phyloP scores from a whole-genome alignment of 1,140 invertebrate species.

The Drosophila nebulosa region DNA sequence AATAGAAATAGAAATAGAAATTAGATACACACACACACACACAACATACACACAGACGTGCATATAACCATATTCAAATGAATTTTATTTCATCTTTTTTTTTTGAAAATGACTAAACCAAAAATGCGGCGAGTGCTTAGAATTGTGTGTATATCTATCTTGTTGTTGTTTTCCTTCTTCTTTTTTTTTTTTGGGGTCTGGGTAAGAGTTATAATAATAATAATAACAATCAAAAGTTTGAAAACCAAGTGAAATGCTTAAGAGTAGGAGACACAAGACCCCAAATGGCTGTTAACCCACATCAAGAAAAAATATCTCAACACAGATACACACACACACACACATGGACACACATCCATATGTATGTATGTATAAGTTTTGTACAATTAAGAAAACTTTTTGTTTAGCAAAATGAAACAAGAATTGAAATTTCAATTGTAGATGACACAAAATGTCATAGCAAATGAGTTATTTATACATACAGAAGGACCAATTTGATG shows the following conservation, averaged over 20 bases:
- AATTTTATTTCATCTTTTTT: conserved; percentile 74
- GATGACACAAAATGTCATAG: neutral
- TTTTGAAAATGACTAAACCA: conserved; percentile 71
- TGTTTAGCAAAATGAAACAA: conserved; percentile 49
- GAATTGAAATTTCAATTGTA: conserved; percentile 9
- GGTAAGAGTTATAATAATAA: conserved; percentile 47
- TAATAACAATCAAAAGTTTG: conserved; percentile 46
- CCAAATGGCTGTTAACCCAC: conserved; percentile 55
- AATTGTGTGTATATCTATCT: conserved; percentile 54
- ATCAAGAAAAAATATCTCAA: conserved; percentile 55
- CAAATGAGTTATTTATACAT: neutral
- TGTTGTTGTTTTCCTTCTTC: neutral
- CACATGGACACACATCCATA: neutral
- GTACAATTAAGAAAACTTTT: conserved; percentile 43
- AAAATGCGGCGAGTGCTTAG: conserved; percentile 48
- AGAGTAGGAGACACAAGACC: conserved; percentile 16
- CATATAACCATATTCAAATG: conserved; percentile 43
- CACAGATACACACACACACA: neutral
- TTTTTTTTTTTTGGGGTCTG: conserved; percentile 5
- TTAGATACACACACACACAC: conserved; percentile 64
- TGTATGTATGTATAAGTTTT: conserved; percentile 28
- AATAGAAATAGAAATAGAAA: conserved; percentile 66
- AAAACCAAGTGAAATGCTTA: conserved; percentile 49
- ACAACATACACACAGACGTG: conserved; percentile 4
- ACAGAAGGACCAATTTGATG: too few species aligned